Base-by-base conservation (phyloP, 1,140 invertebrate genomes). In the Drosophila grimshawi region DNA sequence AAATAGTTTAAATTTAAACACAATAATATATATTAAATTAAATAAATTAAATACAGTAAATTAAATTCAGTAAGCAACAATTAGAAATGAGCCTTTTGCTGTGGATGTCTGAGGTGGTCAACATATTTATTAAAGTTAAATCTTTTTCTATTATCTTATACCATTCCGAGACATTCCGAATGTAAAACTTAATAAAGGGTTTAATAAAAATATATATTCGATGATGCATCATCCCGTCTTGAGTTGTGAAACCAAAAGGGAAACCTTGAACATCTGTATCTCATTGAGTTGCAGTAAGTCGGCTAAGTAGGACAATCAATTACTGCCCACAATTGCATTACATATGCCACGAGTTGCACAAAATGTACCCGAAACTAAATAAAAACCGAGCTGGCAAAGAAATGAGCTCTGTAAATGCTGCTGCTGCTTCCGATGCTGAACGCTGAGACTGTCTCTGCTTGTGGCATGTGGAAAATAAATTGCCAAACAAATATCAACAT, bases 401-500 rank as follows among this genome's bases (percentile, higher is more conserved):
- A 39, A 51, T 7, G 48, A 43, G 19, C 19, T 2, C 4, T 10
- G 10, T 19, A 19, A 19, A 19, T 19, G 19, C 19, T 19, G 11
- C 4, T 4, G 46, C 32, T 61, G 59, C 33, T n/a, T 32, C 5
- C 4, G 11, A 19, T 19, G 33, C 56, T 43, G 41, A 5, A 10
- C 4, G 27, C 37, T 33, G 71, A 55, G 52, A 45, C 6, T 52
- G 57, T 48, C 65, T 60, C 46, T 57, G 64, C 70, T 67, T 71
- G 71, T 70, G 59, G 64, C 83, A 88, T 69, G 73, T 80, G 80
- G 86, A 68, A 86, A 88, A 89, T 90, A 90, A 89, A 89, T 89
- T 90, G 85, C 85, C 86, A 89, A 90, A 90, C 86, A 90, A 90
- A 90, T 90, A 90, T 90, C 86, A 89, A 90, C 86, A 90, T 90